Evolutionary conservation across 1,140 invertebrate species (phyloP).

Genomic region (Physella acuta): DNA sequence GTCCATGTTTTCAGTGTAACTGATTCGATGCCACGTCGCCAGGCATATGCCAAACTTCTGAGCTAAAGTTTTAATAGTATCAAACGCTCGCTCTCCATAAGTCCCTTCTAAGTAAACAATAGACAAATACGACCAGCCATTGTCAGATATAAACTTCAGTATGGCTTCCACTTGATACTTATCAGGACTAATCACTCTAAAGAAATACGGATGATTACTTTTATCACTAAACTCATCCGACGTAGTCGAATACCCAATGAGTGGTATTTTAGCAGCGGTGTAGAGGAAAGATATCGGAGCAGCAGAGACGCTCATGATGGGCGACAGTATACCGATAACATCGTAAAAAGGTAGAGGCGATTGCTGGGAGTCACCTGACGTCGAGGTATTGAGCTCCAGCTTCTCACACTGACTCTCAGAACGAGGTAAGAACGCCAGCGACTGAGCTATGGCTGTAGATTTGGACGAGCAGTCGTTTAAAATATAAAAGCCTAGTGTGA

Average conservation of each 20-base stretch:
- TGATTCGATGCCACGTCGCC: neutral
- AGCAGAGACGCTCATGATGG: slow-evolving; percentile 6
- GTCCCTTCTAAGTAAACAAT: slow-evolving; percentile 71
- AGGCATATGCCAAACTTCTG: neutral
- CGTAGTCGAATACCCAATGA: slow-evolving; percentile 47
- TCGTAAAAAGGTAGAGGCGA: neutral
- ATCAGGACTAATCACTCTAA: slow-evolving; percentile 35
- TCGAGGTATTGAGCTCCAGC: neutral
- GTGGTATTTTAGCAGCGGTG: slow-evolving; percentile 69
- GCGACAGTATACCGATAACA: slow-evolving; percentile 2
- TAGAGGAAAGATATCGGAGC: slow-evolving; percentile 66
- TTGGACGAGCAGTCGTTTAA: slow-evolving; percentile 31
- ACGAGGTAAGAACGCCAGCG: slow-evolving; percentile 33
- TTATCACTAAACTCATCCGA: slow-evolving; percentile 34
- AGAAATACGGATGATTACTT: slow-evolving; percentile 34
- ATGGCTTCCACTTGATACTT: slow-evolving; percentile 68
- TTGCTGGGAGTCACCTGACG: neutral
- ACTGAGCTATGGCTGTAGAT: slow-evolving; percentile 29
- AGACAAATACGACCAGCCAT: slow-evolving; percentile 74
- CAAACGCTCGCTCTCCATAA: slow-evolving; percentile 64
- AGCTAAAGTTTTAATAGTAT: neutral
- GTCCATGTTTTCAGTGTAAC: neutral
- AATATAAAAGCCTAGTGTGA: slow-evolving; percentile 33
- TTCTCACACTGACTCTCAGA: neutral
- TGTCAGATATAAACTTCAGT: slow-evolving; percentile 66